A percentile compares a stretch with the other conserved stretches of the same genome.
These are phyloP conservation scores for Macaria notata DNA, from an alignment of 2,888 invertebrate species.

Conservation along the genomic window DNA sequence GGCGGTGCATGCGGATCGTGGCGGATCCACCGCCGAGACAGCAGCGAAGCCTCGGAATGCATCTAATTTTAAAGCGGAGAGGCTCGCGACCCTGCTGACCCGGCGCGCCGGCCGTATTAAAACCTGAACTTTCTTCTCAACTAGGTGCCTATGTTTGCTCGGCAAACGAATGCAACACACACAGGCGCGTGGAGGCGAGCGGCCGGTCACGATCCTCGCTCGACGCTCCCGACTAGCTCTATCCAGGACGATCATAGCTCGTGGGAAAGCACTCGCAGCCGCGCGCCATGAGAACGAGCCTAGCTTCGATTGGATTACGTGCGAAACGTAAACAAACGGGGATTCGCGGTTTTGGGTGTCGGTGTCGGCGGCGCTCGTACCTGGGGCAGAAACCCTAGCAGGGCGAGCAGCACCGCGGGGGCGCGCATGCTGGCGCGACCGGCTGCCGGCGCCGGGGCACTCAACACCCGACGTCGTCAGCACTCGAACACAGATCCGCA, in stretches of 20 bases:
- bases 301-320: constrained; percentile 47
- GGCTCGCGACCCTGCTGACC: constrained; percentile 80
- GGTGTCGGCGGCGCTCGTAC: constrained; percentile 56
- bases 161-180: constrained; percentile 68
- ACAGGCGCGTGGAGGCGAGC: constrained; percentile 57
- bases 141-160: constrained; percentile 77
- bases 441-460: constrained; percentile 79
- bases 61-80: constrained; percentile 81
- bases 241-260: constrained; percentile 74
- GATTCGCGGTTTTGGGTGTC: constrained; percentile 67
- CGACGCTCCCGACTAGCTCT: constrained; percentile 55
- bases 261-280: constrained; percentile 71
- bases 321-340: constrained; percentile 65
- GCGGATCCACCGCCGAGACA: constrained; percentile 55
- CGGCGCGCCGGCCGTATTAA: constrained; percentile 75
- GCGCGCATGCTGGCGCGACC: constrained; percentile 81
- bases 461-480: constrained; percentile 71
- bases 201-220: constrained; percentile 75
- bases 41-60: constrained; percentile 76
- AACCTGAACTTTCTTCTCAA: constrained; percentile 81
- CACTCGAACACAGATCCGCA: constrained; percentile 64
- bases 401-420: constrained; percentile 80
- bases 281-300: constrained; percentile 47
- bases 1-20: constrained; percentile 53
- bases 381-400: constrained; percentile 82